phyloP scores from a whole-genome alignment of 2,797 vertebrate species.

The Cossypha heuglini region DNA sequence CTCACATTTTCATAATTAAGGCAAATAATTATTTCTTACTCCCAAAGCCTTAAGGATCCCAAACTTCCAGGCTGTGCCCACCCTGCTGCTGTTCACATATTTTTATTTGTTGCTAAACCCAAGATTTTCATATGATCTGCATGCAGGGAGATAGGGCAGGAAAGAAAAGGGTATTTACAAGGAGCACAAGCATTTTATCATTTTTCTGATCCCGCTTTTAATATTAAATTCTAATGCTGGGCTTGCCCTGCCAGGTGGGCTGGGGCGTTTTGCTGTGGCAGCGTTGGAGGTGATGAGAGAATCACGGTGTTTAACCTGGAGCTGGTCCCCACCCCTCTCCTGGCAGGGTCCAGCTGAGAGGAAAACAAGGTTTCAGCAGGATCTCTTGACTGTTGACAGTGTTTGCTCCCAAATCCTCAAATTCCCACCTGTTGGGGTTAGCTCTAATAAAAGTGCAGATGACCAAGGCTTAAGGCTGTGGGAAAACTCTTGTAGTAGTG shows the following conservation, averaged over 20 bases:
- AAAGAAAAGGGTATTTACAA: background rate
- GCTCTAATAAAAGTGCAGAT: too few species aligned
- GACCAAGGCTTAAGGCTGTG: too few species aligned
- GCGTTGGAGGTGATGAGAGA: rapidly evolving
- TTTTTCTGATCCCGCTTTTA: background rate
- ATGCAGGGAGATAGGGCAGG: background rate
- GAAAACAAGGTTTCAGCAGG: background rate
- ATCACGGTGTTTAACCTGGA: background rate
- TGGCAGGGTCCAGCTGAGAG: background rate
- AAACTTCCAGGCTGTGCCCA: background rate
- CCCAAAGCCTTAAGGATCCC: background rate
- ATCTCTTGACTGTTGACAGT: background rate
- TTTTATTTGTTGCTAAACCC: background rate
- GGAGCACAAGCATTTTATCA: background rate
- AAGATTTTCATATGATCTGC: background rate
- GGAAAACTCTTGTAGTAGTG: too few species aligned
- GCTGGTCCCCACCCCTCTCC: background rate
- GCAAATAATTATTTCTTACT: background rate
- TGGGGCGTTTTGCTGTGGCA: background rate
- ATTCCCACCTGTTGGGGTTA: background rate
- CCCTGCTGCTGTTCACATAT: rapidly evolving
- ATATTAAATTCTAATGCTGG: background rate
- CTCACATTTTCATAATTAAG: background rate
- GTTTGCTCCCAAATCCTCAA: background rate
- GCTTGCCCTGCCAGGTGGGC: background rate